Base-by-base conservation (phyloP, 1,140 invertebrate species). In the Lineus longissimus region DNA sequence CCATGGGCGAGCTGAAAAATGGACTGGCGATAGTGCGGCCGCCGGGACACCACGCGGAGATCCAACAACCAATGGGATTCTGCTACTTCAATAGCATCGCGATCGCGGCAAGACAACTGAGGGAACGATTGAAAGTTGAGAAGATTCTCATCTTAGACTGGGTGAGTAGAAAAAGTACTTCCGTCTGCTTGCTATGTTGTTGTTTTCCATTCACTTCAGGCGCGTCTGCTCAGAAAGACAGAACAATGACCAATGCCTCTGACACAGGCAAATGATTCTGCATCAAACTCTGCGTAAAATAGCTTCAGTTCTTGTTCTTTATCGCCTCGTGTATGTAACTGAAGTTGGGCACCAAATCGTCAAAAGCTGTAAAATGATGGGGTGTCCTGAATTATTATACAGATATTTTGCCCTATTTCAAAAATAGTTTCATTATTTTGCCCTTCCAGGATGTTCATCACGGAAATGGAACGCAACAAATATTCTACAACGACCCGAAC, bases 41-140 rank as follows among this genome's bases (percentile, higher is more conserved):
- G 17, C 96, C 96, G 0, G 97, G 97, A 2, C 97, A 99, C 84
- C 97, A 99, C 82, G 96, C 97, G 0, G 97, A 99, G 84, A 86
- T 89, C 4, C 91, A 95, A 74, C 92, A 97, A 83, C 93, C 95
- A 9, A 98, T 98, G 84, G 97, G 97, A 56, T 99, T 99, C 83
- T 99, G 97, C 82, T 99, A 97, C 85, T 99, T 99, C 84, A 99
- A 99, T 85, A 96, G 95, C 41, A 89, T 99, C n/a, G 94, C 95
- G 11, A 93, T 99, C 70, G 94, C 97, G 27, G 94, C 96, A 31
- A 89, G 92, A 75, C 85, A 95, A 59, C 82, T 97, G 41, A 89
- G 93, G 71, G 89, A 92, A 70, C 89, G 91, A 69, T 86, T 94
- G 55, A 89, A 92, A 62, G 83, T 94, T 40, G 88, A 91, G 71